Percentiles rank a stretch among this genome's conserved stretches.
Evolutionary conservation across 1,140 invertebrate species (phyloP).

Genomic region (Octopus sinensis): DNA sequence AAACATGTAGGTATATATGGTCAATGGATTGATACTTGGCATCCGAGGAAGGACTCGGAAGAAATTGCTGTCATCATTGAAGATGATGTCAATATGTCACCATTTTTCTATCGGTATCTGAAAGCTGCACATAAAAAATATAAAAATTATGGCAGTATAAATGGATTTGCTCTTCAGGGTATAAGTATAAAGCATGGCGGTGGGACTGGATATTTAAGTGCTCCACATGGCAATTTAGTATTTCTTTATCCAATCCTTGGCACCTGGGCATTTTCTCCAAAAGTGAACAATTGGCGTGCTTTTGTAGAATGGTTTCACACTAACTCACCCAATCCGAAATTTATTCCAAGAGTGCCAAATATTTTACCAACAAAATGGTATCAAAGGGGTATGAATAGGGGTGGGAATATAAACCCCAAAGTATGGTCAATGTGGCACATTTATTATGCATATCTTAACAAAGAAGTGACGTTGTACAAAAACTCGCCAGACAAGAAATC

Average conservation of each 20-base stretch:
- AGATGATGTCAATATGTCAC: constrained; percentile 45
- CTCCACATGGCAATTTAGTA: constrained; percentile 19
- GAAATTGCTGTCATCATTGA: constrained; percentile 48
- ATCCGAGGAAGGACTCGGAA: constrained; percentile 24
- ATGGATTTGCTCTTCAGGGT: constrained; percentile 40
- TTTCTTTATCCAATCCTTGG: constrained; percentile 36
- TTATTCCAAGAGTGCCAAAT: constrained; percentile 34
- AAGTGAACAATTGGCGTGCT: constrained; percentile 30
- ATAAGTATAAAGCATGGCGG: constrained; percentile 33
- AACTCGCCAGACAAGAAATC: constrained; percentile 9
- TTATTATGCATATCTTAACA: constrained; percentile 34
- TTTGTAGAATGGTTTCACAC: constrained; percentile 39
- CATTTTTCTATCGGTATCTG: constrained; percentile 40
- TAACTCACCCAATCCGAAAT: constrained; percentile 15
- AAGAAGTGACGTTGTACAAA: constrained; percentile 22
- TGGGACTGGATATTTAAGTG: constrained; percentile 13
- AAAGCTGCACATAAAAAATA: constrained; percentile 43
- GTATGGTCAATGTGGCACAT: constrained; percentile 50
- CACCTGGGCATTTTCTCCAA: constrained; percentile 44
- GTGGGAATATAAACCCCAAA: background rate
- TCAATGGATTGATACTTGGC: constrained; percentile 47
- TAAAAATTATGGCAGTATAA: constrained; percentile 26
- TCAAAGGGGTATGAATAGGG: background rate
- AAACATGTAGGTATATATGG: constrained; percentile 41
- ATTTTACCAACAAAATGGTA: constrained; percentile 33